Evolutionary conservation across 2,888 invertebrate species (phyloP).

Genomic region (Blastobasis adustella): DNA sequence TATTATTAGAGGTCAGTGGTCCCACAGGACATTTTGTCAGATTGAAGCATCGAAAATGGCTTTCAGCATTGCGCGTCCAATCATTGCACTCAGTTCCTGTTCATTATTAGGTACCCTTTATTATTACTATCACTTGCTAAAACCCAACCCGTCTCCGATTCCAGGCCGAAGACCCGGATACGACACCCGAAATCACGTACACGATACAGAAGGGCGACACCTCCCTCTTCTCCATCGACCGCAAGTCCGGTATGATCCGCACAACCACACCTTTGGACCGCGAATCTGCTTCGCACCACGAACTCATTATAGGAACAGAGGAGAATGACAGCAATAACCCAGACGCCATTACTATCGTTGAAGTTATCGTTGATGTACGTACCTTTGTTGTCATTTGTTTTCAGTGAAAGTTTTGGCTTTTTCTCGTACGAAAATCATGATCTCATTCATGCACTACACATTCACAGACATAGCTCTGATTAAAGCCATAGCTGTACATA

Average conservation of each 20-base stretch:
- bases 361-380: constrained; percentile 80
- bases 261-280: constrained; percentile 86
- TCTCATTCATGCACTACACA: too few species aligned
- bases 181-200: constrained; percentile 86
- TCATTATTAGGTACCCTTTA: too few species aligned
- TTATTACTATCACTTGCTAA: background rate
- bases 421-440: too few species aligned
- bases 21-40: too few species aligned
- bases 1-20: too few species aligned
- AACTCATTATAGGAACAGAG: constrained; percentile 86
- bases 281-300: constrained; percentile 82
- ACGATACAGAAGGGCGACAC: constrained; percentile 87
- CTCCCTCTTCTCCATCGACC: constrained; percentile 88
- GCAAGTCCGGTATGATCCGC: constrained; percentile 84
- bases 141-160: constrained; percentile 16
- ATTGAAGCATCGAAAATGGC: too few species aligned
- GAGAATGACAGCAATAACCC: constrained; percentile 83
- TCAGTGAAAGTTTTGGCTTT: too few species aligned
- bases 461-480: too few species aligned
- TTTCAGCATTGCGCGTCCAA: too few species aligned
- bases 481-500: too few species aligned
- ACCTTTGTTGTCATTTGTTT: constrained; percentile 14
- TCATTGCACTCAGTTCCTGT: too few species aligned
- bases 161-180: constrained; percentile 89
- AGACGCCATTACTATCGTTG: constrained; percentile 84